Conservation (phyloP, 2,888 invertebrate species). For the Melinaea marsaeus region DNA sequence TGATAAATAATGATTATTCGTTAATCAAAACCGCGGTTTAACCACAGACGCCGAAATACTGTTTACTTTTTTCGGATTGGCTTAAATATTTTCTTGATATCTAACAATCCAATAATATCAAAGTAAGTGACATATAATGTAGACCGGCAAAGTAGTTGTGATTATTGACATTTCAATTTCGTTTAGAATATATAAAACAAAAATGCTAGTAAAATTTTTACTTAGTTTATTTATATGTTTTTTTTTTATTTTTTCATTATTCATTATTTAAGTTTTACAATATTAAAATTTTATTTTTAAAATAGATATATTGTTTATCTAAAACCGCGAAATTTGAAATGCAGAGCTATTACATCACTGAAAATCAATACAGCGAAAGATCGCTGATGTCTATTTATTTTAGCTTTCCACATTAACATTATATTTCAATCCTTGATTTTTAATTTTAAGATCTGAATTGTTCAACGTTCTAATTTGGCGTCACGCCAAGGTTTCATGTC, state of each 20-base stretch:
- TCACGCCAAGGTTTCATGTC: conserved; percentile 36
- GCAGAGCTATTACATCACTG: conserved; percentile 38
- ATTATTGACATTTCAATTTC: background rate
- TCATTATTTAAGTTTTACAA: background rate
- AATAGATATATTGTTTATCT: conserved; percentile 18
- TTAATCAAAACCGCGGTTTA: no score
- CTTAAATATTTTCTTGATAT: background rate
- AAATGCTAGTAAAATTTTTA: background rate
- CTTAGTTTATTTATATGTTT: no score
- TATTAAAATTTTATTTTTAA: conserved; percentile 6
- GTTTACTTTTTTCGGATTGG: background rate
- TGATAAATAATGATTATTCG: no score
- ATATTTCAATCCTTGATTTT: background rate
- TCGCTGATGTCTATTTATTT: background rate
- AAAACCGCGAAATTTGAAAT: conserved; percentile 45
- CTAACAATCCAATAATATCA: background rate
- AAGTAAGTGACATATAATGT: background rate
- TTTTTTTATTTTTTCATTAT: background rate
- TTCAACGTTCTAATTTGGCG: conserved; percentile 19
- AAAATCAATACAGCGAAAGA: conserved; percentile 41
- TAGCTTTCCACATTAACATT: conserved; percentile 3
- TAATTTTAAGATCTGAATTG: background rate
- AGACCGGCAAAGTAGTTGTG: background rate
- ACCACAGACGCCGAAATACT: no score
- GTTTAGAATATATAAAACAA: background rate